A percentile compares a stretch with the other conserved stretches of the same genome.
Conservation (phyloP, 2,797 vertebrate species). For the Petrocephalus schoutedeni region DNA sequence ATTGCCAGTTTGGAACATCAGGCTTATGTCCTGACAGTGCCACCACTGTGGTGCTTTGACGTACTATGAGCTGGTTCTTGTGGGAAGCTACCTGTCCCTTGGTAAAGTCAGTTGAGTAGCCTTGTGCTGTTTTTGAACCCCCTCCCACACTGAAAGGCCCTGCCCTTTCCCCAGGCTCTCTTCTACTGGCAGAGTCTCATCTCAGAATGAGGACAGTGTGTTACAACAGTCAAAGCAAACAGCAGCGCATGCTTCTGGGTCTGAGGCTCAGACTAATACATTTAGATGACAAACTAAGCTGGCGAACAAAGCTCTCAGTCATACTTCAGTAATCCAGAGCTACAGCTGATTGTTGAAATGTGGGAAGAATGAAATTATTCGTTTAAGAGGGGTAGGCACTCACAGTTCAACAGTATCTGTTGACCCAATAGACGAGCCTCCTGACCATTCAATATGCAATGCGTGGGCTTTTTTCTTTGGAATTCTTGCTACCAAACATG, state of each 20-base stretch:
- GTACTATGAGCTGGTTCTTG: neutral
- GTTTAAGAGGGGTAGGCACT: neutral
- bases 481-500: neutral
- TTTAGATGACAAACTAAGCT: neutral
- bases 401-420: neutral
- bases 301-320: neutral
- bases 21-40: neutral
- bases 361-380: neutral
- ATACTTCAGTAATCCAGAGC: neutral
- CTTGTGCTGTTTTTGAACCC: slow-evolving; percentile 40
- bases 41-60: no score
- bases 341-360: neutral
- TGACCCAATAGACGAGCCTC: neutral
- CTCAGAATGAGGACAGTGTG: neutral
- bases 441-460: neutral
- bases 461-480: neutral
- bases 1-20: neutral
- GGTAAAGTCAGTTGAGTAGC: neutral
- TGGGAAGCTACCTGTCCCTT: neutral
- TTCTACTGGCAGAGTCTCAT: neutral
- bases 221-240: neutral
- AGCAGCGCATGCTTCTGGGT: neutral
- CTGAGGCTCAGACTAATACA: neutral
- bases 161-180: neutral
- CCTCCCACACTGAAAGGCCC: neutral